Percentiles rank a stretch among this genome's conserved stretches.
Evolutionary conservation across 2,113 vertebrate genomes (phyloP).

Genomic region (Crypturellus undulatus): DNA sequence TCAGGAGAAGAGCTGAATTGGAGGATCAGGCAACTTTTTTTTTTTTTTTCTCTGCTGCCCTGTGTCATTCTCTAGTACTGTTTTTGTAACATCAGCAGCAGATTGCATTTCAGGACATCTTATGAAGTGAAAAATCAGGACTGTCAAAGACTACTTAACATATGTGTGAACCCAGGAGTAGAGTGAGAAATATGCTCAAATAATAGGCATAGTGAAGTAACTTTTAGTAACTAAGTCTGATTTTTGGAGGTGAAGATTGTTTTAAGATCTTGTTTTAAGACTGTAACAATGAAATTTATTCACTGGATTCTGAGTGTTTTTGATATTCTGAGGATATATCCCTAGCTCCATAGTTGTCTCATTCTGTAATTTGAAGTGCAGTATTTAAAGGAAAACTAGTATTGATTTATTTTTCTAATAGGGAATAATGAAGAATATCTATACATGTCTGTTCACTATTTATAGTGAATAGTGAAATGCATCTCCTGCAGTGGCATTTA

Average conservation of each 20-base stretch:
- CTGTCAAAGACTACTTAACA: neutral
- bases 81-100: conserved; percentile 1
- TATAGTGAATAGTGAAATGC: neutral
- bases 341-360: neutral
- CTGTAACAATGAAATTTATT: neutral
- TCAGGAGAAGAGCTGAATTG: neutral
- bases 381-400: neutral
- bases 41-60: conserved; percentile 6
- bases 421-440: neutral
- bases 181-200: conserved; percentile 12
- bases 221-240: neutral
- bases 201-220: neutral
- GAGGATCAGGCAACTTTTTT: neutral
- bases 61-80: neutral
- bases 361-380: neutral
- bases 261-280: neutral
- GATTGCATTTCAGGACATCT: neutral
- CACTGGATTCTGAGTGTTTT: neutral
- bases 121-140: conserved; percentile 28
- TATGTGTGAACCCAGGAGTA: neutral
- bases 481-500: neutral
- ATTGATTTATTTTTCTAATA: neutral
- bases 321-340: neutral
- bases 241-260: neutral
- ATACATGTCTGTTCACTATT: neutral